Base-by-base conservation (phyloP, 2,888 invertebrate species). In the Calliscelio sp. region DNA sequence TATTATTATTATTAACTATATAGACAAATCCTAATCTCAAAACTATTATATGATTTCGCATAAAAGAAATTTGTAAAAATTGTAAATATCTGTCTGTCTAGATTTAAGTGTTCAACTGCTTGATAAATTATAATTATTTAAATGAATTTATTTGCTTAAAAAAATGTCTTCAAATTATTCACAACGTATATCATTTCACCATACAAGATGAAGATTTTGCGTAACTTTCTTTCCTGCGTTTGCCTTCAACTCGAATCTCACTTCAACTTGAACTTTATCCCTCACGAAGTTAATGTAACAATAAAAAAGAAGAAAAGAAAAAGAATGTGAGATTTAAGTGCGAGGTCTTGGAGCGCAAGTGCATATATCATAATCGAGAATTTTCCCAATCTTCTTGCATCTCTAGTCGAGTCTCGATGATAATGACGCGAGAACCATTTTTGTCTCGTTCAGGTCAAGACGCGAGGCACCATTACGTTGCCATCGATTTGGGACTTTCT, bases 381-480 rank as follows among this genome's bases (percentile, higher is more conserved):
- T 85, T 85, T 85, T 85, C 79, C 85, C 81, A 79, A 81, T 85
- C 85, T 85, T 85, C 85, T 85, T 81, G 85, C 84, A 85, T 81
- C 84, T 85, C 84, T 85, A 81, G 84, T 85, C 84, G 84, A 85
- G 84, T 85, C 84, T 85, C 85, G 85, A 81, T 85, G 78, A 85
- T 85, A 85, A 84, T 84, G 81, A 81, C 81, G 74, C 84, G 81
- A 85, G 79, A 81, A 79, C 79, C 75, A 75, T 82, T 70, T 49
- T 73, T 63, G 79, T 82, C 79, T 85, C 82, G 85, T 81, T 63
- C 70, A 82, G 78, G 82, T 80, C 79, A 74, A 80, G 74, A 85
- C 75, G 79, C 81, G 80, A 85, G 82, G 80, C 84, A 77, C 68
- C 73, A 70, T 81, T 77, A 61, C 71, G 63, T 46, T 80, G 84